Conservation (phyloP, 2,888 invertebrate genomes). For the Sminthurinus aureus region DNA sequence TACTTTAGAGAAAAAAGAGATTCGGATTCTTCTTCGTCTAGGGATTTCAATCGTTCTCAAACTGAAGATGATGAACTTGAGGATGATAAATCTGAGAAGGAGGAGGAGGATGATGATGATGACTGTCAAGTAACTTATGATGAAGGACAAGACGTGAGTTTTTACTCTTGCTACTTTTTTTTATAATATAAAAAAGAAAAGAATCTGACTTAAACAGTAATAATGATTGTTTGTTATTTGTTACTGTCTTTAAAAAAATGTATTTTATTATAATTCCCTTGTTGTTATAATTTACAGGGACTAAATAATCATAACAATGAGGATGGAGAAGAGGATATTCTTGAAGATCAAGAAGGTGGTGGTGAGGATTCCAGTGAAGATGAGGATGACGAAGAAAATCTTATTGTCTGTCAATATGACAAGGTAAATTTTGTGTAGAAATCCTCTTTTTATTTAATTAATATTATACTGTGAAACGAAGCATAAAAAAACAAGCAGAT, state of each 20-base stretch:
- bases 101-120: neutral
- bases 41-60: no score
- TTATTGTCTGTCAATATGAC: slow-evolving; percentile 6
- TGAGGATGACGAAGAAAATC: neutral
- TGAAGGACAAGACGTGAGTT: neutral
- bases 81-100: neutral
- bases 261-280: neutral
- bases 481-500: no score
- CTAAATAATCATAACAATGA: no score
- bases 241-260: no score
- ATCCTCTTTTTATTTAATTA: no score
- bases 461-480: no score
- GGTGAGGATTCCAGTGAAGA: neutral
- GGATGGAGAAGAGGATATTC: neutral
- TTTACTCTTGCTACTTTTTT: neutral
- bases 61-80: neutral
- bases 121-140: neutral
- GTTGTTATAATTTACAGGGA: neutral
- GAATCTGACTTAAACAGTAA: no score
- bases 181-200: no score
- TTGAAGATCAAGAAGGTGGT: neutral
- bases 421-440: neutral
- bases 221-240: no score
- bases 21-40: neutral
- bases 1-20: neutral